Base-by-base conservation (phyloP, 2,113 vertebrate genomes). In the Conger conger region DNA sequence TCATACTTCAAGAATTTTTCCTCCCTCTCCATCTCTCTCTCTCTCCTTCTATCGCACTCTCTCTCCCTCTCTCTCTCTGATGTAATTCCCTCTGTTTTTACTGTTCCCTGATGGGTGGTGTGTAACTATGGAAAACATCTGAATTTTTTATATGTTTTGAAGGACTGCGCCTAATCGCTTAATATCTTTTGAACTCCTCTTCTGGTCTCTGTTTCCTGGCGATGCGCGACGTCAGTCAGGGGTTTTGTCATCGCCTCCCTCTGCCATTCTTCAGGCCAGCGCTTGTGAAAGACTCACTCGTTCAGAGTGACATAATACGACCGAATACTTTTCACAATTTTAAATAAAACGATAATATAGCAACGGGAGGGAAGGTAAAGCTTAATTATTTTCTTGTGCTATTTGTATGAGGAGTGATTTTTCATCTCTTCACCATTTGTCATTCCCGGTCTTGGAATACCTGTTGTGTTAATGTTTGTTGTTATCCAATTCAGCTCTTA, bases 1-100 rank as follows among this genome's bases (percentile, higher is more conserved):
- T 95, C 93, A 95, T 93, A 90, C 92, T 93, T 93, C 87, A 94
- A 93, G 93, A 95, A 95, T 95, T 93, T 92, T 84, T 88, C 92
- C 90, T 90, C 91, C 88, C 90, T 89, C 79, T 82, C 76, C 53
- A 85, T 88, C 86, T 84, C 86, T 85, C 87, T 87, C 87, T 81
- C 78, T 78, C 77, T 79, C 80, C 60, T 73, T 76, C 86, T 87
- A 84, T 82, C 33, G 79, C 84, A 80, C 80, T 76, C 87, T 84
- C 54, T 84, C 81, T 60, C 84, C 83, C 50, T 76, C 80, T 54
- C 76, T 88, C 86, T 91, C 89, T 90, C 89, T 94, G 93, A 94
- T 95, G 92, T 94, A 91, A 92, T 85, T 92, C 86, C 84, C 27
- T 86, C 90, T 40, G 90, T 87, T 92, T 50, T 91, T 88, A 89